These are phyloP conservation scores for Campylomormyrus numenius DNA, from an alignment of 2,113 vertebrate species.

Conservation along the genomic window DNA sequence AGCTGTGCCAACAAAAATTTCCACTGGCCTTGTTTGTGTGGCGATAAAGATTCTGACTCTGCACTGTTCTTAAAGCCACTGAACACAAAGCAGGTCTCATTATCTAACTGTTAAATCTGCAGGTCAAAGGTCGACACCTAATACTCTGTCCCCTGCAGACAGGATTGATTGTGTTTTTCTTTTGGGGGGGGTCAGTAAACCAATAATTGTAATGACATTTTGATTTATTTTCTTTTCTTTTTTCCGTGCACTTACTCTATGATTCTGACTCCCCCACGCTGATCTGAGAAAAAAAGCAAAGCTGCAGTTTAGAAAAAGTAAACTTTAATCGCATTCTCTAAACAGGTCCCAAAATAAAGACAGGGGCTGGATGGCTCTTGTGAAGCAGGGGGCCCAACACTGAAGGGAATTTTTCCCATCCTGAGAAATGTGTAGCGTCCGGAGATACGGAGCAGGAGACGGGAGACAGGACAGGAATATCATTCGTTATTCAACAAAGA, in stretches of 20 bases:
- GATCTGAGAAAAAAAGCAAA: conserved; percentile 22
- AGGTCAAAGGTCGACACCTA: background rate
- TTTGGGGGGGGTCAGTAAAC: background rate
- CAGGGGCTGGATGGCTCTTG: conserved; percentile 48
- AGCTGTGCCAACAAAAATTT: background rate
- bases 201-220: background rate
- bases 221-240: background rate
- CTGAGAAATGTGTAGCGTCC: conserved; percentile 50
- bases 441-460: conserved; percentile 39
- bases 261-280: background rate
- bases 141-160: background rate
- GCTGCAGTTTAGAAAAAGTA: conserved; percentile 27
- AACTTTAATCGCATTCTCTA: conserved; percentile 54
- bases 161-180: background rate
- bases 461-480: background rate
- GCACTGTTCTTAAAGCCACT: background rate
- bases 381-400: conserved; percentile 44
- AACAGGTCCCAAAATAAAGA: conserved; percentile 59
- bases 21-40: background rate
- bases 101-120: background rate
- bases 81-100: background rate
- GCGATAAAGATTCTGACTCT: background rate
- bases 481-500: background rate
- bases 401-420: conserved; percentile 58
- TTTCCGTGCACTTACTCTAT: background rate